Evolutionary conservation across 2,888 invertebrate species (phyloP).

Genomic region (Beris chalybata): DNA sequence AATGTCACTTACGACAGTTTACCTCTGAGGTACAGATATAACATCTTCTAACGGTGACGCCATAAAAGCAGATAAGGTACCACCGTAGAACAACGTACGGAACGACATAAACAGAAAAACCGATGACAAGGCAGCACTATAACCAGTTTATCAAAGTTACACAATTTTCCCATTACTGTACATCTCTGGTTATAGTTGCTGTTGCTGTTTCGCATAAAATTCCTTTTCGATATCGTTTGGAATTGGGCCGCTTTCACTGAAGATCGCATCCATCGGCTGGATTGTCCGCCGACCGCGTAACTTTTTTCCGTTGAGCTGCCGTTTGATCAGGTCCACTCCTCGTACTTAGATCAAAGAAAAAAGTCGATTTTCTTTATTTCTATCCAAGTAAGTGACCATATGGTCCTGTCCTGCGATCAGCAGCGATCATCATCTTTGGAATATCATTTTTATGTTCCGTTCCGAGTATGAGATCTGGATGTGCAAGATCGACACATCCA

Average conservation of each 20-base stretch:
- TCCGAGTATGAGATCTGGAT: background rate
- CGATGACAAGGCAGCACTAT: constrained; percentile 1
- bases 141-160: constrained; percentile 29
- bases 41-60: constrained; percentile 21
- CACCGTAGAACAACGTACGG: background rate
- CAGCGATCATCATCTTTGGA: no score
- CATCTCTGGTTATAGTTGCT: constrained; percentile 1
- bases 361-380: constrained; percentile 23
- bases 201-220: constrained; percentile 7
- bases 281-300: background rate
- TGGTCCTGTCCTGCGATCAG: constrained; percentile 9
- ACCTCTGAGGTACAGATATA: no score
- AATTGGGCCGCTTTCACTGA: constrained; percentile 32
- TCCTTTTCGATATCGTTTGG: constrained; percentile 25
- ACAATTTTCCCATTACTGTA: constrained; percentile 29
- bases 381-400: constrained; percentile 25
- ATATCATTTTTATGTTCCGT: background rate
- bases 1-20: no score
- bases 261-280: constrained; percentile 11
- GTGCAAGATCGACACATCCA: constrained; percentile 15
- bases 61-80: constrained; percentile 5
- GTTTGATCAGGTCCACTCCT: background rate
- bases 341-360: constrained; percentile 11
- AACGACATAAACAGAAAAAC: constrained; percentile 10
- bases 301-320: background rate